Evolutionary conservation across 2,888 invertebrate genomes (phyloP), one percentile per base, ranked within the genome.

Genomic region (Drosophila kanekoi): DNA sequence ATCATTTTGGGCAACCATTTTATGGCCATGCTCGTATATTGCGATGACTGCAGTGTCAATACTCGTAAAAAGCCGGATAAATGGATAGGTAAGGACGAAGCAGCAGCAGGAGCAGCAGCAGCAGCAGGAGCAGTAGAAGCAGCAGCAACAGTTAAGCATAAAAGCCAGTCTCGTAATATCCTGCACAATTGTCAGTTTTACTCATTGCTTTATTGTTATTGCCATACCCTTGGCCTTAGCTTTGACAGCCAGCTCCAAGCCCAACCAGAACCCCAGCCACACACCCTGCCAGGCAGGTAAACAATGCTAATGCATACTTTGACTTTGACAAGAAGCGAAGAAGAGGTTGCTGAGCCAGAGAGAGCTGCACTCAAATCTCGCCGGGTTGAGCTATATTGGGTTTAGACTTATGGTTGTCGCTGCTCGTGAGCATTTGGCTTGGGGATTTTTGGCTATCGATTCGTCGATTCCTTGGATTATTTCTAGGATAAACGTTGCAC

Each of bases 231-330:
- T 53, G 16, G 45, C 65, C 47, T 37, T 28, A 14, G 38, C 28
- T 28, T 2, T 8, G 8, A 28, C 28, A 28, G 28, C 8, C 28
- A 28, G 16, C 0, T 16, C 9, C 40, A n/a, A 1, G 1, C n/a
- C 38, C 38, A 10, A 38, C 40, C 32, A 2, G 8, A 28, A 40
- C 0, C 16, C 9, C 40, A n/a, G 3, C 8, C n/a, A 40, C 14
- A 8, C 40, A n/a, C 14, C 14, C 14, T 14, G 40, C 8, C 40
- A 44, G 47, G 48, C 57, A 77, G 79, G 71, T 85, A 87, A 87
- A 82, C 84, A 85, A 82, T 76, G 66, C 83, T 80, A 87, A 84
- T 84, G 84, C 86, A 87, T 68, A 64, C 85, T 72, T 63, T 69
- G 66, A 49, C 69, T 74, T 65, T 67, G 62, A 47, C 69, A 66